phyloP scores from a whole-genome alignment of 2,797 vertebrate genomes.

The Enteromius unitaeniatus region DNA sequence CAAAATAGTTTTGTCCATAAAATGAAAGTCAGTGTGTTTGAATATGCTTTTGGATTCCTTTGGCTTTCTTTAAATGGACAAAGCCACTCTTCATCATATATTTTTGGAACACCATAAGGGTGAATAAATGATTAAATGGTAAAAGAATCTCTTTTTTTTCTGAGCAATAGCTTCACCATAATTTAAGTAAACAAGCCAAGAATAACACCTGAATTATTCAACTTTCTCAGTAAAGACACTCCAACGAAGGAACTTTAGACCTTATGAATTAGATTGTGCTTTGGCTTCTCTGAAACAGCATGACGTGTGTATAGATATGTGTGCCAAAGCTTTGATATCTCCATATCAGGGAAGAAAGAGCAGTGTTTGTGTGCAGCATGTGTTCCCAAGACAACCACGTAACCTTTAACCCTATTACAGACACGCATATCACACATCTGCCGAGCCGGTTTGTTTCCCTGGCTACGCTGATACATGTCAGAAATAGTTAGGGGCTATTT shows the following conservation, averaged over 20 bases:
- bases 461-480: conserved; percentile 62
- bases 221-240: conserved; percentile 6
- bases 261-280: conserved; percentile 34
- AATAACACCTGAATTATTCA: conserved; percentile 30
- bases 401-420: conserved; percentile 70
- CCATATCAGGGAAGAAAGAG: conserved; percentile 59
- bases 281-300: not conserved
- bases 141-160: not conserved
- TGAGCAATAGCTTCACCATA: not conserved
- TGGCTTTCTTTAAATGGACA: not conserved
- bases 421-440: conserved; percentile 66
- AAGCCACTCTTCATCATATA: not conserved
- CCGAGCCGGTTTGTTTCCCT: conserved; percentile 66
- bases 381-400: conserved; percentile 70
- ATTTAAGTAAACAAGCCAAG: conserved; percentile 20
- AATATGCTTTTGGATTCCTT: not conserved
- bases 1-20: not conserved
- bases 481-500: conserved; percentile 47
- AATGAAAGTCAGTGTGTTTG: not conserved
- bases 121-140: not conserved
- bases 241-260: conserved; percentile 3
- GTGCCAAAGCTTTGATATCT: conserved; percentile 57
- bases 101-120: too few relatives aligned
- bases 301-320: conserved; percentile 2
- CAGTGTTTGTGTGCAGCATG: conserved; percentile 65